Conservation (phyloP, 2,113 vertebrate species). For the Odontesthes bonariensis region DNA sequence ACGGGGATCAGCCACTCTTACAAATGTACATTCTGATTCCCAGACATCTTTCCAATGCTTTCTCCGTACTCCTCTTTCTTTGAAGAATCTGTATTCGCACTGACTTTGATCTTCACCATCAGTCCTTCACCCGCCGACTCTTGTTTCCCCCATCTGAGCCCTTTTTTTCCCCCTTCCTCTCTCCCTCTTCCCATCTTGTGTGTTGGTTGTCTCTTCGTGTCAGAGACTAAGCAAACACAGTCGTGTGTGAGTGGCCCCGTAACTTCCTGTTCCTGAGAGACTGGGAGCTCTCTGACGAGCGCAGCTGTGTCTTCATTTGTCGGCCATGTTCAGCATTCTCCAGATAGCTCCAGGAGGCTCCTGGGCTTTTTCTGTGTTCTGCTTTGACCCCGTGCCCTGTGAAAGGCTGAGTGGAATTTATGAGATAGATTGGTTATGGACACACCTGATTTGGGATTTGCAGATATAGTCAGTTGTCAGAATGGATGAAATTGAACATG, state of each 20-base stretch:
- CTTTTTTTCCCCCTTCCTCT: constrained; percentile 2
- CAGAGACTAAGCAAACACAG: constrained; percentile 82
- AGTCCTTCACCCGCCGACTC: constrained; percentile 16
- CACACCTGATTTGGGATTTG: neutral
- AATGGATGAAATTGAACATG: neutral
- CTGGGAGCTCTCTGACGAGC: constrained; percentile 47
- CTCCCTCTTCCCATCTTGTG: constrained; percentile 33
- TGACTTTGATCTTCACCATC: constrained; percentile 40
- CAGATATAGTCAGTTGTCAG: neutral
- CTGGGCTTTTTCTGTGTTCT: constrained; percentile 66
- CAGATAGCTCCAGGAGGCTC: constrained; percentile 67
- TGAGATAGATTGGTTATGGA: neutral
- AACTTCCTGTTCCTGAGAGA: constrained; percentile 67
- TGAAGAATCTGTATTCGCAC: constrained; percentile 18
- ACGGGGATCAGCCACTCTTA: too few species aligned
- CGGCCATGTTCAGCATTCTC: constrained; percentile 74
- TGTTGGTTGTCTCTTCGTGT: constrained; percentile 77
- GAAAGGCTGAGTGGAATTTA: constrained; percentile 15
- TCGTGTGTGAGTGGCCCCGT: constrained; percentile 72
- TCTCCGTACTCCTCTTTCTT: constrained; percentile 18
- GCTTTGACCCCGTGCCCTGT: constrained; percentile 56
- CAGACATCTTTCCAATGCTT: neutral
- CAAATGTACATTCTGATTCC: constrained; percentile 11
- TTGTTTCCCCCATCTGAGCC: constrained; percentile 6
- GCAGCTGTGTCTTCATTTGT: constrained; percentile 77